These are phyloP conservation scores for Ophthalmolycus amberensis DNA, from an alignment of 2,113 vertebrate genomes.

Conservation along the genomic window DNA sequence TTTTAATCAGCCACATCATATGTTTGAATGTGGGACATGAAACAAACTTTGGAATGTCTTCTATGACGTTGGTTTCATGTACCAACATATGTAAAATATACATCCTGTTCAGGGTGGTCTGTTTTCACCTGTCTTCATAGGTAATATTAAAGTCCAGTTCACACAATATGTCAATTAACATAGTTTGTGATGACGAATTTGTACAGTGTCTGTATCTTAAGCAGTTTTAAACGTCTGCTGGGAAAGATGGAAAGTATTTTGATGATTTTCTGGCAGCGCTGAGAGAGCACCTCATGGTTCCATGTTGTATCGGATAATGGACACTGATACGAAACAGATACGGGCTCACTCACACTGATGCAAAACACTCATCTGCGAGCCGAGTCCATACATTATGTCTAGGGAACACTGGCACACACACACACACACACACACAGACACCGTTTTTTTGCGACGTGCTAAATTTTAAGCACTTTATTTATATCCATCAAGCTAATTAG, in stretches of 20 bases:
- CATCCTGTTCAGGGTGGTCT: neutral
- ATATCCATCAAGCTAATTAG: conserved; percentile 78
- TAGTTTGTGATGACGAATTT: neutral
- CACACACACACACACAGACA: neutral
- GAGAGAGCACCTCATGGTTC: conserved; percentile 25
- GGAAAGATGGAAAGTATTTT: conserved; percentile 45
- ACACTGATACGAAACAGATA: conserved; percentile 28
- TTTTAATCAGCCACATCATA: conserved; percentile 33
- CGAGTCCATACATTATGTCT: conserved; percentile 50
- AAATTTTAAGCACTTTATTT: conserved; percentile 72
- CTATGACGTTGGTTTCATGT: neutral
- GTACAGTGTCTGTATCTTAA: neutral
- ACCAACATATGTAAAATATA: neutral
- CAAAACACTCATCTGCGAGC: conserved; percentile 36
- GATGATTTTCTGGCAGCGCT: conserved; percentile 41
- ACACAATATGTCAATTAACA: neutral
- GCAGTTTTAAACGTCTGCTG: conserved; percentile 22
- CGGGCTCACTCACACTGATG: conserved; percentile 26
- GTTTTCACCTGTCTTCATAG: neutral
- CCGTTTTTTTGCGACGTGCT: conserved; percentile 32
- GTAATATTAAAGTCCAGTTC: neutral
- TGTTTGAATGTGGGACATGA: conserved; percentile 45
- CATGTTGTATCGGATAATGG: conserved; percentile 40
- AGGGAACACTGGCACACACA: conserved; percentile 23
- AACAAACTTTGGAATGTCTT: conserved; percentile 21